Evolutionary conservation across 92 coral and sea anemone genomes (phyloP).

Genomic region (Phymanthus crucifer): DNA sequence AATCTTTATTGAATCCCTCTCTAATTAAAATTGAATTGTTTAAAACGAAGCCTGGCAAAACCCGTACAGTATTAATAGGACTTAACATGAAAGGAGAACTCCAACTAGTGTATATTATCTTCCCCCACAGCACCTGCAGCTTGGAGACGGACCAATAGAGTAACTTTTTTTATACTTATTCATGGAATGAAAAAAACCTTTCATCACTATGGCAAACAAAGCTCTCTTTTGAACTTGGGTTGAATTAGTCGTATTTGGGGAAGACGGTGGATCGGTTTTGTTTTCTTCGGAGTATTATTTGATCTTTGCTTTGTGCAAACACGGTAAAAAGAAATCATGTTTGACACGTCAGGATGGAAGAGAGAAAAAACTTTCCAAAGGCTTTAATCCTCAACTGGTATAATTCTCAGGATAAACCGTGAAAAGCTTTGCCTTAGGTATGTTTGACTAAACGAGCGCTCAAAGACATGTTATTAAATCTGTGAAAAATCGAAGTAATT

Average conservation of each 20-base stretch:
- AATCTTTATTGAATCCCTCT: background rate
- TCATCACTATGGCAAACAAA: conserved; percentile 30
- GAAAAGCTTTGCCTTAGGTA: background rate
- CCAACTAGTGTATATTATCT: background rate
- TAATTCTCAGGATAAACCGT: background rate
- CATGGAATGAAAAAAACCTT: background rate
- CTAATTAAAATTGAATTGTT: conserved; percentile 29
- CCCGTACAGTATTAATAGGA: background rate
- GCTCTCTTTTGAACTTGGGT: background rate
- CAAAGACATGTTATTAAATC: background rate
- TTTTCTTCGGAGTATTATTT: conserved; percentile 5
- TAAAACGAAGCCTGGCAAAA: conserved; percentile 5
- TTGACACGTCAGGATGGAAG: conserved; percentile 24
- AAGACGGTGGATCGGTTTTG: background rate
- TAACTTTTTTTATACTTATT: background rate
- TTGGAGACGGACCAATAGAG: conserved; percentile 6
- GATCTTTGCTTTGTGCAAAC: conserved; percentile 25
- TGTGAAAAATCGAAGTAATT: background rate
- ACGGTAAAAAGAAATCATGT: background rate
- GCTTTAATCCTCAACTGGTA: background rate
- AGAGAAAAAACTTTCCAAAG: background rate
- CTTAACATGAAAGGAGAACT: background rate
- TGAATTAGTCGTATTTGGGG: background rate
- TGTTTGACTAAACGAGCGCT: background rate
- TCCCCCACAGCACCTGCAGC: conserved; percentile 17